Evolutionary conservation across 2,888 invertebrate genomes (phyloP).

Genomic region (Leptinotarsa peninsularis): DNA sequence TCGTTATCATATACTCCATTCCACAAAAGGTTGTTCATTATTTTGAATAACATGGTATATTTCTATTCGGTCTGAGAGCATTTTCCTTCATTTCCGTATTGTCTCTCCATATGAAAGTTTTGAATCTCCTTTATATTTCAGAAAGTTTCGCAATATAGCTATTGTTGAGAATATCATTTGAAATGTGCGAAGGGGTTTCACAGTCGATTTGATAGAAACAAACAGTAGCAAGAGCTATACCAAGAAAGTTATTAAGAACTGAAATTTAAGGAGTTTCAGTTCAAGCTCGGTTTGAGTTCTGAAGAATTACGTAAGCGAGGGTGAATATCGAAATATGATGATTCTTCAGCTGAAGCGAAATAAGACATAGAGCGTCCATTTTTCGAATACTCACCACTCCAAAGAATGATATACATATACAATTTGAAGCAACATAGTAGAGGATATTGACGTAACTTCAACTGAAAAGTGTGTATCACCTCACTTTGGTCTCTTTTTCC

Average conservation of each 20-base stretch:
- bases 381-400: not conserved
- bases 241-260: not conserved
- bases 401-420: too few relatives aligned
- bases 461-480: too few relatives aligned
- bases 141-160: constrained; percentile 2
- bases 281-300: constrained; percentile 2
- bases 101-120: not conserved
- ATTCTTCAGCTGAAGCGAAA: not conserved
- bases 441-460: too few relatives aligned
- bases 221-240: constrained; percentile 4
- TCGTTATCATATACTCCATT: too few relatives aligned
- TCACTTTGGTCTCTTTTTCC: too few relatives aligned
- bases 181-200: constrained; percentile 6
- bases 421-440: too few relatives aligned
- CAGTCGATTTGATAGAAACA: constrained; percentile 2
- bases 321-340: not conserved
- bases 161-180: constrained; percentile 3
- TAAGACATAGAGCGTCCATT: not conserved
- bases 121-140: not conserved
- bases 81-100: not conserved
- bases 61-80: too few relatives aligned
- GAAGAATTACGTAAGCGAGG: not conserved
- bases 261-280: not conserved
- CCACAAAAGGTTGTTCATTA: too few relatives aligned
- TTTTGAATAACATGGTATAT: too few relatives aligned